Evolutionary conservation across 1,140 invertebrate genomes (phyloP), one percentile per base, ranked within the genome.

Genomic region (Dufourea novaeangliae): DNA sequence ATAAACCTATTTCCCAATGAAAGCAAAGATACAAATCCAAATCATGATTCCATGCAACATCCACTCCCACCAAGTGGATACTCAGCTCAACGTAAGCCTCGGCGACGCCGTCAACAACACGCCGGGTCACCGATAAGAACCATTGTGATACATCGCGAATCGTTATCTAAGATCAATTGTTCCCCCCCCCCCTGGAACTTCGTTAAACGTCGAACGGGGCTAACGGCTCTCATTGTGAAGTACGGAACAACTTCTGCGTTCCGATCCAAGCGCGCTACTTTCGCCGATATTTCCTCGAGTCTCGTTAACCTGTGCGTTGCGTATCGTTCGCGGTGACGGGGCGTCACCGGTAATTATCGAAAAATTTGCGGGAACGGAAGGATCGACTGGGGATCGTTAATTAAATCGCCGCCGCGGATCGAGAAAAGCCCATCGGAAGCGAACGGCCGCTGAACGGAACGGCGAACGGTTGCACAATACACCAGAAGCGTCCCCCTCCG

Each of bases 401-500:
- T 82, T 83, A 82, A 83, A 82, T 73, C 69, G 79, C 50, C 46
- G 62, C 25, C 7, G 14, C 59, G 61, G 34, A 46, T 34, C 52
- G 32, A 56, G 70, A 61, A 68, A 39, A 75, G 64, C 70, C n/a
- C 74, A 82, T 86, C 80, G 83, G 79, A 82, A 86, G 61, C 62
- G 25, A 81, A 64, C 29, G 12, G 10, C 32, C 17, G 34, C 27
- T 5, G 27, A 12, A 10, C 72, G 46, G 41, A 37, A 44, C 59
- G 37, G 32, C 20, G 74, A 52, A 17, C 66, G 52, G 72, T 86
- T 86, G 69, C 72, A 85, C 83, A 86, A 86, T 86, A 77, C 56
- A 85, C 83, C 79, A 84, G 83, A 86, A 86, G 84, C 75, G 71
- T 14, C 54, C 67, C 62, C 79, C 75, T 14, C 54, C 67, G 56